These are phyloP conservation scores for Salarias fasciatus DNA, from an alignment of 2,797 vertebrate species.

Conservation along the genomic window DNA sequence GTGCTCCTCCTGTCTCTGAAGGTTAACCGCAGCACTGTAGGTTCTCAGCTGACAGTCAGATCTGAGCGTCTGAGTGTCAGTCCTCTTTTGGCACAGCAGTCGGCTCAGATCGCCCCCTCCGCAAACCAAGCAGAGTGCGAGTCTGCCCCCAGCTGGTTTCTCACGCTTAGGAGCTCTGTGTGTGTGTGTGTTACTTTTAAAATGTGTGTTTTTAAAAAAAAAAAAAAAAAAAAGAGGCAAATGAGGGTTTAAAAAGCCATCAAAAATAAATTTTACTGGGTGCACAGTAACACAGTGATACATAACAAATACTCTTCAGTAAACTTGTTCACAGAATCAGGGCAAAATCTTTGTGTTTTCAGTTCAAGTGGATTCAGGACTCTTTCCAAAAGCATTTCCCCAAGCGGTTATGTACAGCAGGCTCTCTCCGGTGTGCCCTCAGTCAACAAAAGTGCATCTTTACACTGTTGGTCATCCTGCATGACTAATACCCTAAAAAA, in stretches of 20 bases:
- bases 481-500: slow-evolving; percentile 68
- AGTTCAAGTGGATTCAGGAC: too few species aligned
- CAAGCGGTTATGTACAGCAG: slow-evolving; percentile 69
- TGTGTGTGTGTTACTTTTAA: too few species aligned
- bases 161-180: slow-evolving; percentile 17
- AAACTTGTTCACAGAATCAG: slow-evolving; percentile 27
- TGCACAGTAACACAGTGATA: slow-evolving; percentile 4
- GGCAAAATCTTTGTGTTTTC: neutral
- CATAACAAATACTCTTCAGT: slow-evolving; percentile 25
- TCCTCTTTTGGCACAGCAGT: slow-evolving; percentile 63
- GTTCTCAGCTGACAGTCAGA: slow-evolving; percentile 58
- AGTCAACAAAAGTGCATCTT: slow-evolving; percentile 63
- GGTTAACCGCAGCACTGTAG: slow-evolving; percentile 54
- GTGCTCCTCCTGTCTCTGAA: slow-evolving; percentile 58
- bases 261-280: slow-evolving; percentile 46
- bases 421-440: slow-evolving; percentile 33
- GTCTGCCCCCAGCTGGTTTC: slow-evolving; percentile 74
- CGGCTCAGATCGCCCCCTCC: slow-evolving; percentile 12
- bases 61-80: slow-evolving; percentile 42
- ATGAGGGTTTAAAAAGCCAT: slow-evolving; percentile 20
- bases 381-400: too few species aligned
- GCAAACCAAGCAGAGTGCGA: slow-evolving; percentile 31
- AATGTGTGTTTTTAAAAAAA: neutral
- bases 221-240: slow-evolving; percentile 11
- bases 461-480: slow-evolving; percentile 66